Conservation (phyloP, 2,888 invertebrate species). For the Eristalis intricaria region DNA sequence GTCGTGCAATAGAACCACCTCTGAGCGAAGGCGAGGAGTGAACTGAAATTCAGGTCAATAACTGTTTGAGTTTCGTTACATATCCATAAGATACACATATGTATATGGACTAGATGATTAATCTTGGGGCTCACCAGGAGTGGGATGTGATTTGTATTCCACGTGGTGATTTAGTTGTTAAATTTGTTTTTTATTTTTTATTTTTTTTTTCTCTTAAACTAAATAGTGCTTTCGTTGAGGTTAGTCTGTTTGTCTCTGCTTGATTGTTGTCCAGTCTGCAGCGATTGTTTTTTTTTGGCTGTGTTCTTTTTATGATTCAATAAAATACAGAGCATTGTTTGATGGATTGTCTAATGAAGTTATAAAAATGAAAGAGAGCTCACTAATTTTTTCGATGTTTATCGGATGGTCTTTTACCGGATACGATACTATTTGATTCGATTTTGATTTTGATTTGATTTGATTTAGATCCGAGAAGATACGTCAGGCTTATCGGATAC, state of each 20-base stretch:
- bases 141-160: constrained; percentile 49
- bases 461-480: neutral
- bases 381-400: constrained; percentile 59
- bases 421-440: neutral
- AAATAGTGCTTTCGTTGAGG: constrained; percentile 23
- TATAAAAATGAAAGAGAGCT: constrained; percentile 34
- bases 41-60: constrained; percentile 47
- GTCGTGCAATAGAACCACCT: neutral
- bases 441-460: neutral
- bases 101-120: constrained; percentile 23
- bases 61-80: constrained; percentile 25
- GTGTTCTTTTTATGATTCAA: constrained; percentile 26
- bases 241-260: neutral
- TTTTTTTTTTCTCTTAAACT: neutral
- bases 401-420: constrained; percentile 48
- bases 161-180: constrained; percentile 13
- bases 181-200: constrained; percentile 4
- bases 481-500: neutral
- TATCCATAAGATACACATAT: neutral
- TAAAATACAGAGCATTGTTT: constrained; percentile 60
- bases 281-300: neutral
- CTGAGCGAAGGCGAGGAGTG: neutral
- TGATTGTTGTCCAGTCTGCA: neutral
- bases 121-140: constrained; percentile 21
- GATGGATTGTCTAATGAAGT: constrained; percentile 64